Conservation (phyloP, 1,140 invertebrate genomes). For the Acromyrmex heyeri region DNA sequence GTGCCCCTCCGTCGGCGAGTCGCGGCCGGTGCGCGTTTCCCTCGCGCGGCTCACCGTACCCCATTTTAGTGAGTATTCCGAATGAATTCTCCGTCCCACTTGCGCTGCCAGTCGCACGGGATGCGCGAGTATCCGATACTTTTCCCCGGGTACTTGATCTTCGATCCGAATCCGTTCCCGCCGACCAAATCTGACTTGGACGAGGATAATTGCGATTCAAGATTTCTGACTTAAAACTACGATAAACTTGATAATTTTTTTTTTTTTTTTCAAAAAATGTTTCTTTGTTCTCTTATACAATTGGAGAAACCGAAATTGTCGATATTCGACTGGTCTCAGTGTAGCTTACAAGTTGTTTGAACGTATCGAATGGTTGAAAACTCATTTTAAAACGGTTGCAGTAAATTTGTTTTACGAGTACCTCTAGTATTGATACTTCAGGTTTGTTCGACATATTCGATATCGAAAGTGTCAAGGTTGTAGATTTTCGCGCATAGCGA, state of each 20-base stretch:
- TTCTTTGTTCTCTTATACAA: neutral
- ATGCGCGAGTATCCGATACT: neutral
- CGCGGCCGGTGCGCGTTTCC: slow-evolving; percentile 7
- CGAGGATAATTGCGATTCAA: neutral
- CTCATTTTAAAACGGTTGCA: neutral
- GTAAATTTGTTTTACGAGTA: slow-evolving; percentile 25
- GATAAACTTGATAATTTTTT: neutral
- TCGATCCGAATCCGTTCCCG: slow-evolving; percentile 20
- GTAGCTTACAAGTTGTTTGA: neutral
- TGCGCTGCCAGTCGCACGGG: neutral
- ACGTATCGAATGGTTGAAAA: neutral
- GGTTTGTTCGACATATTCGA: neutral
- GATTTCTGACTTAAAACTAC: neutral
- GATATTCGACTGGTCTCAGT: neutral
- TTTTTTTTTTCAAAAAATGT: neutral
- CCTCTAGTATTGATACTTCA: neutral
- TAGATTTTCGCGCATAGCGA: slow-evolving; percentile 1
- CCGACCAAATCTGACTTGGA: neutral
- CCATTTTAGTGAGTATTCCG: slow-evolving; percentile 47
- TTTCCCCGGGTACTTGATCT: slow-evolving; percentile 6
- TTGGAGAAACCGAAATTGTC: neutral
- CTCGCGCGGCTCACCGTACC: slow-evolving; percentile 42
- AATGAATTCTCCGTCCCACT: neutral
- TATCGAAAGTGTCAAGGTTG: neutral
- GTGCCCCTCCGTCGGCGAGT: slow-evolving; percentile 5